Percentiles rank a stretch among this genome's conserved stretches.
These are phyloP conservation scores for Crypturellus undulatus DNA, from an alignment of 2,113 vertebrate species.

Conservation along the genomic window DNA sequence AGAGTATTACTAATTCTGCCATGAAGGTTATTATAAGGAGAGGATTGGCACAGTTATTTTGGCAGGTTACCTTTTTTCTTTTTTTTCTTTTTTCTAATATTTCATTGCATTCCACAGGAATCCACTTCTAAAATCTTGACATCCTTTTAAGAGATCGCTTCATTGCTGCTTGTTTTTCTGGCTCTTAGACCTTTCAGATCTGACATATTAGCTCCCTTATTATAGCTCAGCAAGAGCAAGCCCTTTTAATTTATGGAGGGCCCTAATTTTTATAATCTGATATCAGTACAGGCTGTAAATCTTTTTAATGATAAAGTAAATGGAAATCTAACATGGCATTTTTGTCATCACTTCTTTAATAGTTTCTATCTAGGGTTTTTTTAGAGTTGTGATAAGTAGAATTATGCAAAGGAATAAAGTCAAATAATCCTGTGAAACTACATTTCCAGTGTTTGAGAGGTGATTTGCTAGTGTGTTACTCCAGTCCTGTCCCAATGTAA, in stretches of 20 bases:
- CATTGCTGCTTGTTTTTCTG: conserved; percentile 52
- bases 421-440: not conserved
- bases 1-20: conserved; percentile 49
- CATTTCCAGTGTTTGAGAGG: not conserved
- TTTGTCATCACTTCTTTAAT: conserved; percentile 67
- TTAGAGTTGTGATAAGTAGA: conserved; percentile 42
- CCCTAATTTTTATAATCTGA: conserved; percentile 69
- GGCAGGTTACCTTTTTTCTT: conserved; percentile 56
- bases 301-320: conserved; percentile 72
- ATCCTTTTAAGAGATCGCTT: conserved; percentile 69
- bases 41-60: conserved; percentile 39
- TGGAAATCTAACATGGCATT: conserved; percentile 56
- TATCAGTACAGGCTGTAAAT: conserved; percentile 63
- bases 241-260: conserved; percentile 66
- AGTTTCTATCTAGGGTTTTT: conserved; percentile 51
- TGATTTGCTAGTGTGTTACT: not conserved
- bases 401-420: conserved; percentile 41
- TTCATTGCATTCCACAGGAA: conserved; percentile 60
- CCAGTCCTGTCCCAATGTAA: not conserved
- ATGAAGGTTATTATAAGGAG: conserved; percentile 52
- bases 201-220: conserved; percentile 46
- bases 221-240: conserved; percentile 64
- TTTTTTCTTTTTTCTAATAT: conserved; percentile 14
- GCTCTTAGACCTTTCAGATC: conserved; percentile 13
- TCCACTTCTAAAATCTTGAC: conserved; percentile 37